phyloP scores from a whole-genome alignment of 1,140 invertebrate genomes.

The Tigriopus japonicus region DNA sequence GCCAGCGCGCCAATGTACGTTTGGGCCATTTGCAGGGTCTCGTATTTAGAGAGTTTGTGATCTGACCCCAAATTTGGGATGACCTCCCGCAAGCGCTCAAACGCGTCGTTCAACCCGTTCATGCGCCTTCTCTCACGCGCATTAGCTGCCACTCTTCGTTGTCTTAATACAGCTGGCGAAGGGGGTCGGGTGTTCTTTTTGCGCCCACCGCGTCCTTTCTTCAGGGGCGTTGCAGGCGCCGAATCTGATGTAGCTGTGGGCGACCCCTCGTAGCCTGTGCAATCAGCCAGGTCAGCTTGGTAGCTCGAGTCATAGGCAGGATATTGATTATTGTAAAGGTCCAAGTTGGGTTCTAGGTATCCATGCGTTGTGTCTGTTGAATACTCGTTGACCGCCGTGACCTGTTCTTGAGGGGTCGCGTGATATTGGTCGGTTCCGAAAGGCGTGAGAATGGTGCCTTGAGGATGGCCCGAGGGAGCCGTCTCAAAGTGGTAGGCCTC shows the following conservation, averaged over 20 bases:
- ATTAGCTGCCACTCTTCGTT: constrained; percentile 49
- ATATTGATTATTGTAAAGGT: no score
- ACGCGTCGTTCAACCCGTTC: constrained; percentile 63
- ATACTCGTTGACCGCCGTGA: no score
- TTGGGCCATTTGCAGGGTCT: constrained; percentile 72
- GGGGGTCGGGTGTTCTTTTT: constrained; percentile 10
- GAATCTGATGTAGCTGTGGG: neutral
- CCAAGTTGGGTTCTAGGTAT: no score
- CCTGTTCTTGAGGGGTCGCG: no score
- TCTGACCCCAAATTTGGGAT: constrained; percentile 54
- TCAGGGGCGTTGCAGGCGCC: neutral
- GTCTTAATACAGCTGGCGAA: constrained; percentile 18
- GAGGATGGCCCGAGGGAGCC: no score
- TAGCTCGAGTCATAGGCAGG: no score
- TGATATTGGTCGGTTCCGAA: no score
- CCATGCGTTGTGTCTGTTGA: no score
- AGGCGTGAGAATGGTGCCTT: no score
- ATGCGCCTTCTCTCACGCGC: constrained; percentile 52
- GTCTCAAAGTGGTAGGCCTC: no score
- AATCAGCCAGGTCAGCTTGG: no score
- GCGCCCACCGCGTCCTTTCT: neutral
- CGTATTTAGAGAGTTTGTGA: constrained; percentile 63
- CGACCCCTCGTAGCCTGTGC: no score
- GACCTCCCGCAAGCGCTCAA: constrained; percentile 58
- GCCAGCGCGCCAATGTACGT: constrained; percentile 62